Base-by-base conservation (phyloP, 2,113 vertebrate genomes). In the Corythoichthys intestinalis region DNA sequence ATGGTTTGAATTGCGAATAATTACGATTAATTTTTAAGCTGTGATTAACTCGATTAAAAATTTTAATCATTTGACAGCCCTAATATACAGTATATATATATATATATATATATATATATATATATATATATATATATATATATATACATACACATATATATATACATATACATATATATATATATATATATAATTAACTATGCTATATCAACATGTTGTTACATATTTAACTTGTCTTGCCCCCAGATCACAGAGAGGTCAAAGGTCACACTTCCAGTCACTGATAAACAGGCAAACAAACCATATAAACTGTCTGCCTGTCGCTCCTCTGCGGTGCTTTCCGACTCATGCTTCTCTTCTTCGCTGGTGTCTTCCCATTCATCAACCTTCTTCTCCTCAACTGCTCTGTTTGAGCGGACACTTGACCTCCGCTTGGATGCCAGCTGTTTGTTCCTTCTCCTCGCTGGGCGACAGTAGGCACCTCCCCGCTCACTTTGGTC, bases 401-500 rank as follows among this genome's bases (percentile, higher is more conserved):
- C 54, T 1, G 28, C 28, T 5, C 80, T 83, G 75, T 13, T n/a
- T 5, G 54, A 35, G n/a, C 63, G 57, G 57, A 59, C 38, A 6
- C 66, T 69, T 1, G 52, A 54, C 4, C 67, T 12, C 0, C 72
- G 41, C 48, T 77, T 84, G 57, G 78, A 66, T 49, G 39, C 7
- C 67, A 81, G 80, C 58, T 78, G 83, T 67, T 78, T 82, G 67
- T 20, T 81, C 78, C 74, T 85, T 66, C 88, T 87, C 69, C 81
- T 79, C 41, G 73, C 48, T 0, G 74, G 72, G 50, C 91, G 91
- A 53, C 91, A 85, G 6, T 87, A 91, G 70, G 94, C 83, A 9
- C 83, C 15, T 2, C 70, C 79, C 28, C 76, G 67, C 46, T 83
- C 78, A 2, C 72, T 76, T 38, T 82, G 79, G 20, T 88, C 90